A percentile compares a stretch with the other conserved stretches of the same genome.
phyloP scores from a whole-genome alignment of 2,113 vertebrate genomes.

The Rhizomys pruinosus region DNA sequence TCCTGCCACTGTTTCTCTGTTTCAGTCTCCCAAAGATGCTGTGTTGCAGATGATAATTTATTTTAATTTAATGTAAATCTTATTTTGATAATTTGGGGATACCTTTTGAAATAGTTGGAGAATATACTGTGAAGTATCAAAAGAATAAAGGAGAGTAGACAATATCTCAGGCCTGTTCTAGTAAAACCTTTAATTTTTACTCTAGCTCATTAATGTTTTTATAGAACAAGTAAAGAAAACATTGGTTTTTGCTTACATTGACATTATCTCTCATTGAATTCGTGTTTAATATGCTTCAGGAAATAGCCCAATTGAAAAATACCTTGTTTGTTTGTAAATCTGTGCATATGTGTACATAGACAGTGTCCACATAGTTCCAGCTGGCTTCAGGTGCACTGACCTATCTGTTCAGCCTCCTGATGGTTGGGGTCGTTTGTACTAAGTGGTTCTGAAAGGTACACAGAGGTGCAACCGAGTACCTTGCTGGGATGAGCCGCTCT shows the following conservation, averaged over 20 bases:
- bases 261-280: slow-evolving; percentile 34
- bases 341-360: neutral
- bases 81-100: slow-evolving; percentile 37
- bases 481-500: slow-evolving; percentile 60
- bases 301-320: slow-evolving; percentile 33
- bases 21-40: neutral
- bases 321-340: slow-evolving; percentile 47
- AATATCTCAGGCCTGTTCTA: neutral
- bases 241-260: slow-evolving; percentile 46
- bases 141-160: neutral
- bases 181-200: slow-evolving; percentile 36
- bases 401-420: neutral
- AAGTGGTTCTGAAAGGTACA: slow-evolving; percentile 37
- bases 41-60: neutral
- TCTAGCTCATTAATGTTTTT: slow-evolving; percentile 48
- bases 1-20: neutral
- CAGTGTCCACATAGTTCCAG: neutral
- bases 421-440: slow-evolving; percentile 34
- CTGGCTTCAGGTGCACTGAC: neutral
- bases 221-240: neutral
- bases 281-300: slow-evolving; percentile 51
- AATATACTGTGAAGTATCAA: neutral
- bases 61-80: slow-evolving; percentile 51
- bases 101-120: slow-evolving; percentile 24
- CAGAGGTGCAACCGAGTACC: neutral